Evolutionary conservation across 2,797 vertebrate genomes (phyloP), one percentile per base, ranked within the genome.

Genomic region (Muscicapa striata): DNA sequence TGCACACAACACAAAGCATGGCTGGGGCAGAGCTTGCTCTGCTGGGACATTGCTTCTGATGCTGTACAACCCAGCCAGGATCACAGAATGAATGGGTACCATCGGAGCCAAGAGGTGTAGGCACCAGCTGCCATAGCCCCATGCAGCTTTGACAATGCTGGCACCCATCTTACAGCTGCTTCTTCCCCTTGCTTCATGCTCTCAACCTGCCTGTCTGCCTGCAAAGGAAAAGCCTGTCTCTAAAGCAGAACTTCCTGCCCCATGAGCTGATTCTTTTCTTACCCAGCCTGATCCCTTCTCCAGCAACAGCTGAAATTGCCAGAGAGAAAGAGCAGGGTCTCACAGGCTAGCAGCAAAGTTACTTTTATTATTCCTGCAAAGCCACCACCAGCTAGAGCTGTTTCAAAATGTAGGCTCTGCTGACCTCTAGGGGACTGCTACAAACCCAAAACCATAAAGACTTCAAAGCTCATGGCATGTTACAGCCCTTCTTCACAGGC

Each of bases 361-460:
- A 15, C 23, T 43, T 77, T 36, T 21, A 51, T 22, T 8, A 5
- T 23, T 49, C 15, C 41, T 5, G 16, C 18, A 19, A 32, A 6
- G 54, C 57, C 67, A 4, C 29, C 18, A 52, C 12, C 29, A 6
- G 46, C 57, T 70, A 4, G 15, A 83, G 55, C 23, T 4, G 34
- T 41, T 88, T 62, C 46, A 95, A 96, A 94, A 87, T 66, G 78
- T 92, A 96, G 94, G 84, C 84, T 88, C 62, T 95, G 94, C 97
- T 98, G 98, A 96, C 98, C 97, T 97, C 98, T 98, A 98, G 97
- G 97, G 98, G 97, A 95, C 84, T 67, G 64, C 78, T 76, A 90
- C 89, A 87, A 97, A 94, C 61, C 84, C 84, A 14, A 57, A 92
- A 72, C 1, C 27, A 12, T 11, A 15, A 63, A 64, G 66, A 19